phyloP scores from a whole-genome alignment of 2,888 invertebrate species.

The Zootermopsis nevadensis region DNA sequence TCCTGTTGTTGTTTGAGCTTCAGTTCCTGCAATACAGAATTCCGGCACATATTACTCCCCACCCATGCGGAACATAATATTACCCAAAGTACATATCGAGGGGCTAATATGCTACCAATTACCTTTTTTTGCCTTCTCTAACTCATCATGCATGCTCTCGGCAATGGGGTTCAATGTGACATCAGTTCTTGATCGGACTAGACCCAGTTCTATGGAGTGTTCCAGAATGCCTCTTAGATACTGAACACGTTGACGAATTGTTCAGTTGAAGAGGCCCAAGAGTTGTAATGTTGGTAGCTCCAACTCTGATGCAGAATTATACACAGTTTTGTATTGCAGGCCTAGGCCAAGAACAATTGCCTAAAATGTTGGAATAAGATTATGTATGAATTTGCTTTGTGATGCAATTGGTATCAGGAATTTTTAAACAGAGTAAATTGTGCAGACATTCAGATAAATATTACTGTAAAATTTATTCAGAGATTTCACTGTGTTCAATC shows the following conservation, averaged over 20 bases:
- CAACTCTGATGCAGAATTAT: slow-evolving; percentile 83
- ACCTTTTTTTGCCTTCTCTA: slow-evolving; percentile 83
- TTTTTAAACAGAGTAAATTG: no score
- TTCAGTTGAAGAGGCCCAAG: slow-evolving; percentile 87
- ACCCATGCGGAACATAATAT: no score
- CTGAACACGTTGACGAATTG: slow-evolving; percentile 71
- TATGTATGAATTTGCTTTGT: neutral
- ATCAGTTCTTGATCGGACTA: slow-evolving; percentile 49
- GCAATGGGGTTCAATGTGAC: slow-evolving; percentile 67
- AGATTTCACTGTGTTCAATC: no score
- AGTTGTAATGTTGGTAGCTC: slow-evolving; percentile 88
- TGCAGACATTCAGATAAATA: no score
- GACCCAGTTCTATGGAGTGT: slow-evolving; percentile 67
- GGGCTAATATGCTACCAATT: neutral
- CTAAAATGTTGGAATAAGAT: slow-evolving; percentile 65
- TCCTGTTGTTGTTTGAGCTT: slow-evolving; percentile 83
- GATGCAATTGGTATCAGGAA: no score
- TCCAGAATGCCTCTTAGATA: slow-evolving; percentile 74
- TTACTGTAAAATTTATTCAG: no score
- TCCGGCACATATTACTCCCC: neutral
- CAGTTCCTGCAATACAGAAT: slow-evolving; percentile 67
- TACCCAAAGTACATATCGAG: neutral
- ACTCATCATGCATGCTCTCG: slow-evolving; percentile 77
- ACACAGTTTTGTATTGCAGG: slow-evolving; percentile 92
- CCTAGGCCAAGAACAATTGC: slow-evolving; percentile 90